A percentile compares a stretch with the other conserved stretches of the same genome.
Evolutionary conservation across 2,888 invertebrate genomes (phyloP).

Genomic region (Oasisia sp.): DNA sequence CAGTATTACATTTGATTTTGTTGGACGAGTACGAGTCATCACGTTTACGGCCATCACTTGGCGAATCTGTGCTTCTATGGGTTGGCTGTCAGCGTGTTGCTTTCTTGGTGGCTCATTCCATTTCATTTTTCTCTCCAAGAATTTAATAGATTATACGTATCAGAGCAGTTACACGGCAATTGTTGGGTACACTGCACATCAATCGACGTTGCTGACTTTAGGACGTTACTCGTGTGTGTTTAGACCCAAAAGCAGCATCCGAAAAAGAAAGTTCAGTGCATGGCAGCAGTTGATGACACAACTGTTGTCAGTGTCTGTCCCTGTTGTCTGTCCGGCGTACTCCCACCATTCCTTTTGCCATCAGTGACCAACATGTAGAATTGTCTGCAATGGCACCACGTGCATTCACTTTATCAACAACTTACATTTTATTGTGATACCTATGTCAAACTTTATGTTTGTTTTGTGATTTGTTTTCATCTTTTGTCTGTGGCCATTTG

Average conservation of each 20-base stretch:
- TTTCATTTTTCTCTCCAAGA: not conserved
- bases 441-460: not conserved
- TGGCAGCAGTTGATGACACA: not conserved
- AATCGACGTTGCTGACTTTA: not conserved
- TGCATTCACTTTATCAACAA: not conserved
- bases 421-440: not conserved
- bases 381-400: not conserved
- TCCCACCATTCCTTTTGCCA: not conserved
- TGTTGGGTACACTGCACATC: not conserved
- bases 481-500: not conserved
- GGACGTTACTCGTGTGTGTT: not conserved
- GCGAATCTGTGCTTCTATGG: not conserved
- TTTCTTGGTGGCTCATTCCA: slow-evolving; percentile 13
- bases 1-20: slow-evolving; percentile 4
- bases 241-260: not conserved
- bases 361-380: not conserved
- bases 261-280: not conserved
- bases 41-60: not conserved
- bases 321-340: not conserved
- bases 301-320: not conserved
- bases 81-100: not conserved
- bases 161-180: not conserved
- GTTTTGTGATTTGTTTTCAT: slow-evolving; percentile 7
- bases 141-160: not conserved
- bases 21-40: not conserved